These are phyloP conservation scores for Brenthis daphne DNA, from an alignment of 2,888 invertebrate species.

Conservation along the genomic window DNA sequence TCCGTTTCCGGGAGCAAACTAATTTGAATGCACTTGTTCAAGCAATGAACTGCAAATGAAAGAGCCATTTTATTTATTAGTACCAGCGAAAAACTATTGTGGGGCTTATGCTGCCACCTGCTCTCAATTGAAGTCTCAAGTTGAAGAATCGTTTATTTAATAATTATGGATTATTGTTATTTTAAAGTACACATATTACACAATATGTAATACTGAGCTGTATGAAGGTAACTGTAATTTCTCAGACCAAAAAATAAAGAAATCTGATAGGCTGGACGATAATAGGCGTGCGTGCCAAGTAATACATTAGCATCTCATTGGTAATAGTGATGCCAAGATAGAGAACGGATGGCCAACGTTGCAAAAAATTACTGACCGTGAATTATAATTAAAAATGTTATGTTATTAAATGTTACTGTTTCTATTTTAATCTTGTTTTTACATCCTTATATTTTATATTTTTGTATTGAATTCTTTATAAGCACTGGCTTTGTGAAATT, in stretches of 20 bases:
- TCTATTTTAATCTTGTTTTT: not conserved
- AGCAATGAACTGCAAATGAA: conserved; percentile 31
- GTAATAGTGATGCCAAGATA: conserved; percentile 57
- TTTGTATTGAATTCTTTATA: not conserved
- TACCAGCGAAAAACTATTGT: conserved; percentile 27
- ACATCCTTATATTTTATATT: too few relatives aligned
- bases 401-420: not conserved
- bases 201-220: not conserved
- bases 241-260: conserved; percentile 52
- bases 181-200: too few relatives aligned
- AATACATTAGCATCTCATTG: conserved; percentile 77
- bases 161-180: too few relatives aligned
- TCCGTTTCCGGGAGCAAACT: conserved; percentile 43
- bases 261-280: conserved; percentile 62
- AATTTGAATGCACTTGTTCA: conserved; percentile 37
- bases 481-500: not conserved
- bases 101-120: conserved; percentile 43
- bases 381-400: not conserved
- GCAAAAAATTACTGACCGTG: conserved; percentile 15
- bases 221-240: conserved; percentile 1
- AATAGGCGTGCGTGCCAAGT: conserved; percentile 69
- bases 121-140: not conserved
- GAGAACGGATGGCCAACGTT: conserved; percentile 14
- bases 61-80: conserved; percentile 22
- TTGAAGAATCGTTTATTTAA: too few relatives aligned